Evolutionary conservation across 2,888 invertebrate species (phyloP), one percentile per base, ranked within the genome.

Genomic region (Trissolcus brochymenae): DNA sequence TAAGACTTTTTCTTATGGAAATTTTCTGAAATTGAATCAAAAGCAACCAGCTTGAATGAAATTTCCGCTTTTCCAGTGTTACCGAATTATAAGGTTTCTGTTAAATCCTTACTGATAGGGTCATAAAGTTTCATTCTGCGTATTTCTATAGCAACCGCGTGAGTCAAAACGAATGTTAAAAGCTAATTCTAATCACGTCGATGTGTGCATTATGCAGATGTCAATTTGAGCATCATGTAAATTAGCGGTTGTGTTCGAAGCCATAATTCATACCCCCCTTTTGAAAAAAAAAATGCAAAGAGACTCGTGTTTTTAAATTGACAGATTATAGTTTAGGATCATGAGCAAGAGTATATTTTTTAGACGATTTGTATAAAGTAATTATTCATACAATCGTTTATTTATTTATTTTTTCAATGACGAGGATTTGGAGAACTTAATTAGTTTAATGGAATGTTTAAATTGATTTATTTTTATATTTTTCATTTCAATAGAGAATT

Each of bases 301-400:
- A 55, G 56, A 65, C 46, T 50, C 65, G 65, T 40, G 40, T 50
- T 65, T 65, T 46, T 56, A 49, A 55, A 65, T 40, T 56, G 41
- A 19, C 56, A 65, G 40, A 65, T 55, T 40, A 56, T 65, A 65
- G 56, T 65, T 56, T 65, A 56, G 56, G 11, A 56, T 64, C 11
- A 35, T 35, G 46, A 55, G 19, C 41, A 19, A 17, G 40, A 29
- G 29, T 56, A 65, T 65, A 65, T 65, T 65, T 65, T 65, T 65
- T 56, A 56, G 55, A 65, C 65, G 9, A 43, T 19, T 56, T 40
- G 35, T 35, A 35, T 29, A 9, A 29, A 29, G 7, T 29, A 35
- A 35, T 11, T 35, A 9, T 4, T 29, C 21, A 21, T 25, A 25
- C 25, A 25, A 2, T 25, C 2, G 25, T 4, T 25, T 25, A 25